These are phyloP conservation scores for Gastrophryne carolinensis DNA, from an alignment of 2,797 vertebrate species.

Conservation along the genomic window DNA sequence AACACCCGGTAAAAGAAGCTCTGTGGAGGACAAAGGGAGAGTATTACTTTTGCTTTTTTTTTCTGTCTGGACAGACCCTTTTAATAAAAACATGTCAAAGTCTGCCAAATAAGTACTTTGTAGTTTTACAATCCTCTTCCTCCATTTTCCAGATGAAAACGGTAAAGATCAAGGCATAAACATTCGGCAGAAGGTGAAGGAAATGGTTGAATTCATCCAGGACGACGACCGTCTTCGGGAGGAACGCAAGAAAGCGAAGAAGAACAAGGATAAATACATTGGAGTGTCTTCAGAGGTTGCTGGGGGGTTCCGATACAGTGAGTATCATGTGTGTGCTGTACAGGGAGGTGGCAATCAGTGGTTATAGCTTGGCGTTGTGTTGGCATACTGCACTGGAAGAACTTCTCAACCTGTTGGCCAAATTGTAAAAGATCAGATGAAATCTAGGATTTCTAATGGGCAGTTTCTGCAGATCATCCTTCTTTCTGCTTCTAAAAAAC, in stretches of 20 bases:
- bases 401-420: too few species aligned
- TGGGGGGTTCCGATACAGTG: constrained; percentile 87
- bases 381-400: constrained; percentile 18
- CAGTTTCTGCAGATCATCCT: too few species aligned
- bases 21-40: too few species aligned
- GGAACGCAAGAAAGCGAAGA: constrained; percentile 97
- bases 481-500: too few species aligned
- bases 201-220: constrained; percentile 92
- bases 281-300: constrained; percentile 92
- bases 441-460: too few species aligned
- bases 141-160: constrained; percentile 81
- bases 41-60: too few species aligned
- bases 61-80: too few species aligned
- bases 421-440: too few species aligned
- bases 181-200: constrained; percentile 97
- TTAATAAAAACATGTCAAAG: too few species aligned
- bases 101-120: background rate
- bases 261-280: constrained; percentile 96
- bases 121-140: background rate
- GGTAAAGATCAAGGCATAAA: constrained; percentile 98
- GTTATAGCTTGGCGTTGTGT: constrained; percentile 36
- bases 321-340: constrained; percentile 64
- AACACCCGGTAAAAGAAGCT: too few species aligned
- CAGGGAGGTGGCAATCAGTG: constrained; percentile 31
- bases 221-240: constrained; percentile 93